These are phyloP conservation scores for Sarcophaga peregrina DNA, from an alignment of 1,140 invertebrate genomes.

Conservation along the genomic window DNA sequence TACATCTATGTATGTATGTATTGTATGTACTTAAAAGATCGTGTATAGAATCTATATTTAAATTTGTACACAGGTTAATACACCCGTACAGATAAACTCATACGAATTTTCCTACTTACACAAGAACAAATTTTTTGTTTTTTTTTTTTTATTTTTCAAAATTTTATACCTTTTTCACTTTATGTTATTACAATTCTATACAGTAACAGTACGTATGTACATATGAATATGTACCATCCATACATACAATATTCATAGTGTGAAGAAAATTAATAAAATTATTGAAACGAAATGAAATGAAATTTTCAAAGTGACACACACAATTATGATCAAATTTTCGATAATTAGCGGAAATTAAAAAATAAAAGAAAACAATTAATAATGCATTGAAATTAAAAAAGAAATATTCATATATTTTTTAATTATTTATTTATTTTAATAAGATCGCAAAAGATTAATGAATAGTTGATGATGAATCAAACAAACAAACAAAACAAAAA, in stretches of 20 bases:
- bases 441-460: constrained; percentile 1
- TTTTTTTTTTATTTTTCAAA: too few relatives aligned
- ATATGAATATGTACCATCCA: background rate
- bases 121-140: too few relatives aligned
- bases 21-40: too few relatives aligned
- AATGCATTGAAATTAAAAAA: too few relatives aligned
- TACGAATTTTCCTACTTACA: too few relatives aligned
- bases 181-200: background rate
- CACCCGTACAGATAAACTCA: too few relatives aligned
- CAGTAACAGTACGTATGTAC: background rate
- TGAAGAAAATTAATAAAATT: background rate
- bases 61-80: too few relatives aligned
- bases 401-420: background rate
- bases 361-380: background rate
- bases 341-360: constrained; percentile 15
- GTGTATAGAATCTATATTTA: too few relatives aligned
- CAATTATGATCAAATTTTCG: background rate
- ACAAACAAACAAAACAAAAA: background rate
- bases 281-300: background rate
- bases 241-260: too few relatives aligned
- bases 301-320: background rate
- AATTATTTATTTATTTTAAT: background rate
- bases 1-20: too few relatives aligned
- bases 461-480: background rate
- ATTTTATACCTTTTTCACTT: too few relatives aligned